Percentiles rank a stretch among this genome's conserved stretches.
These are phyloP conservation scores for Melipona quadrifasciata DNA, from an alignment of 1,140 invertebrate genomes.

Conservation along the genomic window DNA sequence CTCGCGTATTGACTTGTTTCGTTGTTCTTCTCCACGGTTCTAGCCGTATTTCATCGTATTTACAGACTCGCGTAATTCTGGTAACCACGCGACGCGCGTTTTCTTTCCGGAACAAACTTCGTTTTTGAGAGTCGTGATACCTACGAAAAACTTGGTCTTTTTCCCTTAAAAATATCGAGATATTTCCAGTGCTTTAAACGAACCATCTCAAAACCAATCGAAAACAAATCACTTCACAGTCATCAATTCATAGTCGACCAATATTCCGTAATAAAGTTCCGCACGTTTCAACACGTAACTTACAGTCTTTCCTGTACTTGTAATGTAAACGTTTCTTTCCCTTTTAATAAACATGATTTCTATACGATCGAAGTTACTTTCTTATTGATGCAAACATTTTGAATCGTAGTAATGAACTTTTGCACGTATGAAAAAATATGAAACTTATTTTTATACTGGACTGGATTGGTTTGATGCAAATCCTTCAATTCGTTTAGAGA, in stretches of 20 bases:
- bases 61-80: neutral
- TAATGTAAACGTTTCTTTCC: neutral
- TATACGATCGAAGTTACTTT: neutral
- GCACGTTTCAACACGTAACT: neutral
- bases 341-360: neutral
- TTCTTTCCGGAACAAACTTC: neutral
- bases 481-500: no score
- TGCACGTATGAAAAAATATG: no score
- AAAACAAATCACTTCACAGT: neutral
- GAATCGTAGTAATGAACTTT: neutral
- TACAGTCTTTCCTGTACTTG: no score
- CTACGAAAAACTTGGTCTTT: fast-evolving
- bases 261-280: neutral
- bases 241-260: neutral
- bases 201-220: neutral
- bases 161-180: no score
- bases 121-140: neutral
- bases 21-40: slow-evolving; percentile 4
- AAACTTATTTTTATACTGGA: no score
- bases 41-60: neutral
- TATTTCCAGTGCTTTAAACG: neutral
- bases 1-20: slow-evolving; percentile 8
- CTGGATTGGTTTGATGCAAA: no score
- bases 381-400: neutral
- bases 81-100: neutral